Percentiles rank a stretch among this genome's conserved stretches.
These are phyloP conservation scores for Epinotia demarniana DNA, from an alignment of 2,888 invertebrate genomes.

Conservation along the genomic window DNA sequence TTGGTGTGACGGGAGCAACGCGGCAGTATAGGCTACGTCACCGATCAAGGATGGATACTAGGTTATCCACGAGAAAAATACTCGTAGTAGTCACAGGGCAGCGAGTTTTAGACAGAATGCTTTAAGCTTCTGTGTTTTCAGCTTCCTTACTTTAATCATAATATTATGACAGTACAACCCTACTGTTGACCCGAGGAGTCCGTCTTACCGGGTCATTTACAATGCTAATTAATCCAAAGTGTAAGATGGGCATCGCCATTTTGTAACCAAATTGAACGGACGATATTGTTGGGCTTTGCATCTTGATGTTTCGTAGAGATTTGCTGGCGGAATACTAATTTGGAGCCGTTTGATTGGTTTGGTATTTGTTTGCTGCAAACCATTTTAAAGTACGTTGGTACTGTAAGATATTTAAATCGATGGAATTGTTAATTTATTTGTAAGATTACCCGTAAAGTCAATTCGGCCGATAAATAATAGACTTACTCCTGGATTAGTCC, in stretches of 20 bases:
- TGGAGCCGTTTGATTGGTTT: constrained; percentile 26
- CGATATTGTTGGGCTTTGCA: constrained; percentile 42
- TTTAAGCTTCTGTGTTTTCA: constrained; percentile 6
- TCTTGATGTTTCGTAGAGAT: constrained; percentile 43
- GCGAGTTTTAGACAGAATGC: neutral
- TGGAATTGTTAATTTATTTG: no score
- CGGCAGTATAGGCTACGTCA: no score
- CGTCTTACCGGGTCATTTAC: constrained; percentile 44
- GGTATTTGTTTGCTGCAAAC: constrained; percentile 31
- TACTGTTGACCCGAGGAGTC: constrained; percentile 39
- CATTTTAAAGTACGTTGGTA: neutral
- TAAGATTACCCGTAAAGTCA: no score
- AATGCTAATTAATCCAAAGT: constrained; percentile 43
- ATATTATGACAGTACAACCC: constrained; percentile 35
- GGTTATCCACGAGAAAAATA: no score
- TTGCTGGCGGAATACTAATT: constrained; percentile 44
- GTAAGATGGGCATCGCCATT: constrained; percentile 42
- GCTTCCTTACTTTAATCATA: constrained; percentile 20
- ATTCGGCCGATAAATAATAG: no score
- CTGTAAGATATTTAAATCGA: neutral
- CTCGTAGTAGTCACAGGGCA: neutral
- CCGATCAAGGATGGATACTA: no score
- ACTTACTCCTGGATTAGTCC: no score
- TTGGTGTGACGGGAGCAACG: no score
- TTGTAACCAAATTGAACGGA: constrained; percentile 43